Percentiles rank a stretch among this genome's conserved stretches.
Conservation (phyloP, 2,797 vertebrate genomes). For the Oreortyx pictus region DNA sequence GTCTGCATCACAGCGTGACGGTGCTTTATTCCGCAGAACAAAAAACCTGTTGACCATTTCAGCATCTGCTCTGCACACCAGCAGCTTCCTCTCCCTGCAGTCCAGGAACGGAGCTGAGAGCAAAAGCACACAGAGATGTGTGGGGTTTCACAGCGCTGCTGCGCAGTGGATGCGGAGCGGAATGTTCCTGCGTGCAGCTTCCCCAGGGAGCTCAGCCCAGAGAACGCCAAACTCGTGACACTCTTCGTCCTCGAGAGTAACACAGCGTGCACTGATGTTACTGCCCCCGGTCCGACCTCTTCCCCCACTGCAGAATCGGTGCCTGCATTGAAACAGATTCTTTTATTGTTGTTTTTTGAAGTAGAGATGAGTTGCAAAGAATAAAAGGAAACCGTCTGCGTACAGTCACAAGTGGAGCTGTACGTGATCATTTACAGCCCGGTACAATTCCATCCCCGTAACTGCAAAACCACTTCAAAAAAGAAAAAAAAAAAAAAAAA, state of each 20-base stretch:
- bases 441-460: neutral
- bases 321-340: neutral
- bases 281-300: neutral
- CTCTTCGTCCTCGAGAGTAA: neutral
- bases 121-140: accelerated
- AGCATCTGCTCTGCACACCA: neutral
- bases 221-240: too few species aligned
- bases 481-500: neutral
- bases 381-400: constrained; percentile 6
- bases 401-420: neutral
- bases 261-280: neutral
- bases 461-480: constrained; percentile 78
- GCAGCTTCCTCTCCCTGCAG: neutral
- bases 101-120: neutral
- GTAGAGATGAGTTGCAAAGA: neutral
- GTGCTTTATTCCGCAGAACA: neutral
- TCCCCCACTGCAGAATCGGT: neutral
- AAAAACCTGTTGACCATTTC: neutral
- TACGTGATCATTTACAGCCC: neutral
- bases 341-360: neutral
- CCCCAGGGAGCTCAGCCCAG: neutral
- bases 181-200: neutral
- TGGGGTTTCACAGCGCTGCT: too few species aligned
- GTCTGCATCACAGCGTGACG: accelerated
- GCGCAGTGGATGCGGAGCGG: neutral